These are phyloP conservation scores for Myocastor coypus DNA, from an alignment of 2,113 vertebrate species.

Conservation along the genomic window DNA sequence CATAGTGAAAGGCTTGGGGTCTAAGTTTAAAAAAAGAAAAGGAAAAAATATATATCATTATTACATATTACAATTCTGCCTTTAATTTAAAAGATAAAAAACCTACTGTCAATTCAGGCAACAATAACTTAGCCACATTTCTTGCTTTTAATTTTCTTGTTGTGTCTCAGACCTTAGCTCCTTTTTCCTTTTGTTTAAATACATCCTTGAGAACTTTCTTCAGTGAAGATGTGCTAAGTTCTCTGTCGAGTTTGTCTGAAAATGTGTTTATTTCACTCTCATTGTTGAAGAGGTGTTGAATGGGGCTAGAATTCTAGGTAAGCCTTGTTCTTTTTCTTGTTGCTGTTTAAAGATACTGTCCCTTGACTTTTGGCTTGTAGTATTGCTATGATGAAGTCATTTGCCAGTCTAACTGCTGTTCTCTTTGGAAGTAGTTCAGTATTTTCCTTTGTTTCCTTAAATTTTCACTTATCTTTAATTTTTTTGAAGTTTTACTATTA, in stretches of 20 bases:
- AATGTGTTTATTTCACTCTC: slow-evolving; percentile 28
- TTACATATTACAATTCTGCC: neutral
- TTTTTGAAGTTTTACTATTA: slow-evolving; percentile 44
- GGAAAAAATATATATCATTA: neutral
- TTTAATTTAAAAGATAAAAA: neutral
- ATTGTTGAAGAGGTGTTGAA: slow-evolving; percentile 5
- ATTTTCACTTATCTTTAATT: slow-evolving; percentile 42
- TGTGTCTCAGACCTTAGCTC: neutral
- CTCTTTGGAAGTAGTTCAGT: neutral
- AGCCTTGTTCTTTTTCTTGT: neutral
- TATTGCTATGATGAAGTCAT: slow-evolving; percentile 17
- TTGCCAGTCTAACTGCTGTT: slow-evolving; percentile 21
- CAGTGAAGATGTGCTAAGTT: neutral
- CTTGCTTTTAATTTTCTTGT: slow-evolving; percentile 47
- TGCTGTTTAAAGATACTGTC: neutral
- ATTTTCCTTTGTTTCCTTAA: slow-evolving; percentile 12
- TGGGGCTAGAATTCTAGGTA: slow-evolving; percentile 40
- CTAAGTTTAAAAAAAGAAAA: neutral
- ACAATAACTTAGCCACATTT: neutral
- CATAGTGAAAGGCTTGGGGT: neutral
- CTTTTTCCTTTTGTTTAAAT: slow-evolving; percentile 33
- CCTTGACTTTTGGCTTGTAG: slow-evolving; percentile 6
- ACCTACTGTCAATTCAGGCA: neutral
- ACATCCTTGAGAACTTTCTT: neutral
- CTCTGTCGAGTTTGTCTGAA: slow-evolving; percentile 14